A percentile compares a stretch with the other conserved stretches of the same genome.
Conservation (phyloP, 2,113 vertebrate species). For the Notiomystis cincta region DNA sequence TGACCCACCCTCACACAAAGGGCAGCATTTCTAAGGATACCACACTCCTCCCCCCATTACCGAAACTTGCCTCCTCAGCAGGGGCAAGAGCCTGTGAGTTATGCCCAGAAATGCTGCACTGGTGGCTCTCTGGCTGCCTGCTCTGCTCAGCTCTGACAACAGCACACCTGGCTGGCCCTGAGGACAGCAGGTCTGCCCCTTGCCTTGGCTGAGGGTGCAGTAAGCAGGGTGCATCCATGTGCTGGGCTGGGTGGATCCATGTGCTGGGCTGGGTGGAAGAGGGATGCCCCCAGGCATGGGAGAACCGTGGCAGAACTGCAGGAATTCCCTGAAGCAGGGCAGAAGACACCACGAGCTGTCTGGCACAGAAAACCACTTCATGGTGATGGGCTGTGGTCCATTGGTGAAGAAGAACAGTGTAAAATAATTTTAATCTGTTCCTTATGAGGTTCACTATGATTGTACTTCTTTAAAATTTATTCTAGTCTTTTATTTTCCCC, state of each 20-base stretch:
- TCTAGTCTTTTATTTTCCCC: not conserved
- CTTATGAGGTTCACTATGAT: not conserved
- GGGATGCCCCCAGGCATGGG: fast-evolving
- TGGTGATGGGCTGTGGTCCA: not conserved
- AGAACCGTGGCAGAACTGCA: fast-evolving
- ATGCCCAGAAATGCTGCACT: fast-evolving
- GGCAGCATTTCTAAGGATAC: not conserved
- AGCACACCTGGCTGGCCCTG: fast-evolving
- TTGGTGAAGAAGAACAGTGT: not conserved
- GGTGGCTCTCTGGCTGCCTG: not conserved
- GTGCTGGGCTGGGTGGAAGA: not conserved
- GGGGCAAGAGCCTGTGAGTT: not conserved
- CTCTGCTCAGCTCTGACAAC: not conserved
- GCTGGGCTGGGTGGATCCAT: fast-evolving
- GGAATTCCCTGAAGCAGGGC: not conserved
- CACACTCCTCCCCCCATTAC: fast-evolving
- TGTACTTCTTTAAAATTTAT: conserved; percentile 36
- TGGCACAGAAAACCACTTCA: not conserved
- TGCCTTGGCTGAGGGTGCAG: fast-evolving
- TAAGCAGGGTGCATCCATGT: fast-evolving
- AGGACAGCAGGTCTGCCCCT: not conserved
- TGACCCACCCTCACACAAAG: not conserved
- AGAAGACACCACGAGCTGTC: not conserved
- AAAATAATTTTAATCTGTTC: not conserved
- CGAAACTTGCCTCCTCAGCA: not conserved